A percentile compares a stretch with the other conserved stretches of the same genome.
phyloP scores from a whole-genome alignment of 2,797 vertebrate genomes.

The Columba guinea region DNA sequence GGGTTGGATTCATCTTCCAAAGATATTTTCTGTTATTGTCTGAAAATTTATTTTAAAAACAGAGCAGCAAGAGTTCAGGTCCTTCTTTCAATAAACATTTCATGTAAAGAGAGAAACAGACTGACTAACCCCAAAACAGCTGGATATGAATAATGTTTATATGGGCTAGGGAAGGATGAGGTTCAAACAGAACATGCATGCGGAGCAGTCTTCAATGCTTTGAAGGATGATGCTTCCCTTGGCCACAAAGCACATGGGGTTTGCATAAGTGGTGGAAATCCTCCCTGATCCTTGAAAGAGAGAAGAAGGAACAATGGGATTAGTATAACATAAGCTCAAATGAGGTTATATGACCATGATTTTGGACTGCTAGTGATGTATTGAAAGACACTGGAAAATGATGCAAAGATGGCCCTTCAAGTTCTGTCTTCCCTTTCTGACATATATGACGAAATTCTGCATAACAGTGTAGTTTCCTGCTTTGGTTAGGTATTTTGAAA shows the following conservation, averaged over 20 bases:
- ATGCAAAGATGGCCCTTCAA: neutral
- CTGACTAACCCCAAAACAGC: neutral
- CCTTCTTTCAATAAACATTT: neutral
- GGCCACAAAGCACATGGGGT: neutral
- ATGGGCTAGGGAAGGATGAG: neutral
- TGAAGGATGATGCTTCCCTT: neutral
- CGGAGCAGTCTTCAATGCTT: neutral
- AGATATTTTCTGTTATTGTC: neutral
- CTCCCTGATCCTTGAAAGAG: neutral
- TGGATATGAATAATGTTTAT: neutral
- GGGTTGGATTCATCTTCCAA: neutral
- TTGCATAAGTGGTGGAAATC: neutral
- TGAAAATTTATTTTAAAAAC: neutral
- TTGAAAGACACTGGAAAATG: neutral
- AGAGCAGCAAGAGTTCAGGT: neutral
- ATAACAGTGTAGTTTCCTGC: neutral
- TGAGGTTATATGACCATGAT: neutral
- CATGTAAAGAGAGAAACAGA: neutral
- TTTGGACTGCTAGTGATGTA: neutral
- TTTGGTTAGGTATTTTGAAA: neutral
- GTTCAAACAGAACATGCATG: neutral
- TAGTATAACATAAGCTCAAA: neutral
- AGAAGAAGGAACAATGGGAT: neutral
- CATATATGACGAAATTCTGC: neutral
- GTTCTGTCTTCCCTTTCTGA: neutral